These are phyloP conservation scores for Drosophila bocqueti DNA, from an alignment of 1,140 invertebrate genomes.

Conservation along the genomic window DNA sequence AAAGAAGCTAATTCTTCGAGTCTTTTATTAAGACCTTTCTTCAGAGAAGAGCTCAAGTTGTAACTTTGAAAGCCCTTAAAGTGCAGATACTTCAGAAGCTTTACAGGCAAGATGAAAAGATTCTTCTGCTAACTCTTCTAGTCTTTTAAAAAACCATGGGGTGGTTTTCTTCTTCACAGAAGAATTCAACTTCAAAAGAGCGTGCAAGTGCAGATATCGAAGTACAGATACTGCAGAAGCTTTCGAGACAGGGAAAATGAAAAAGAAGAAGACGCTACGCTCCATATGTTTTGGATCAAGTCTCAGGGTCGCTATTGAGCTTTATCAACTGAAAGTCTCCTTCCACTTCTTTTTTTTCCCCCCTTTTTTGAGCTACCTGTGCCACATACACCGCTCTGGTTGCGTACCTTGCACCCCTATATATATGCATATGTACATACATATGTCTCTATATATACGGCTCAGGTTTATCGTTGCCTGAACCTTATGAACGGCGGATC, in stretches of 20 bases:
- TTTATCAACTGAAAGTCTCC: constrained; percentile 7
- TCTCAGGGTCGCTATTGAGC: constrained; percentile 3
- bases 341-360: not conserved
- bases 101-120: no score
- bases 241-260: not conserved
- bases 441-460: not conserved
- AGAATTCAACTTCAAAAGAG: not conserved
- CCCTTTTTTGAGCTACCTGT: constrained; percentile 16
- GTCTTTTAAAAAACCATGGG: not conserved
- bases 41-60: not conserved
- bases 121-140: not conserved
- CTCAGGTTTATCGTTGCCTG: constrained; percentile 23
- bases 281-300: constrained; percentile 3
- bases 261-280: not conserved
- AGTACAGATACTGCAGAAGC: not conserved
- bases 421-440: not conserved
- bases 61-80: not conserved
- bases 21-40: not conserved
- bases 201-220: not conserved
- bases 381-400: constrained; percentile 10
- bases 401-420: constrained; percentile 24
- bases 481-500: constrained; percentile 7
- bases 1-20: not conserved
- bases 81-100: not conserved
- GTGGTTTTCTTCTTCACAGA: not conserved